phyloP scores from a whole-genome alignment of 2,888 invertebrate species.

The Perizoma affinitatum region DNA sequence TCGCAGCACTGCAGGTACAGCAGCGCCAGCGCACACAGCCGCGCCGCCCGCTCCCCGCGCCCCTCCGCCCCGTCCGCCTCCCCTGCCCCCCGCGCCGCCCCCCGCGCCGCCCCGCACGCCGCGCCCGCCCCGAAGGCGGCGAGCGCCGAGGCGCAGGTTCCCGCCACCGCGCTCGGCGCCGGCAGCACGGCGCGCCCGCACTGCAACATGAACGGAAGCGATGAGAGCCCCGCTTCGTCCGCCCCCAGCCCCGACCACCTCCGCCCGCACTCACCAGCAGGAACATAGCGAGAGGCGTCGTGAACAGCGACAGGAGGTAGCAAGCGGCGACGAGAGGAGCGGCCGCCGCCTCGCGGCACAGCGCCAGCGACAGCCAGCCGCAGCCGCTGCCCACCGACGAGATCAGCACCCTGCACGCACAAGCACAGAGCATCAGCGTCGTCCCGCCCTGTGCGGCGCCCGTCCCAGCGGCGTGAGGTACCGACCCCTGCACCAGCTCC shows the following conservation, averaged over 20 bases:
- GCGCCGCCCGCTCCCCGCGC: conserved; percentile 30
- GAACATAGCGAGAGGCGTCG: conserved; percentile 55
- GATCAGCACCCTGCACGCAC: conserved; percentile 52
- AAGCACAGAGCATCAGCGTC: not conserved
- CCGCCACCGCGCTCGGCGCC: conserved; percentile 44
- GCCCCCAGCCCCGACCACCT: not conserved
- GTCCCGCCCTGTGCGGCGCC: no score
- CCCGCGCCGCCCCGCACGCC: conserved; percentile 39
- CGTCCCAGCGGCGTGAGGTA: not conserved
- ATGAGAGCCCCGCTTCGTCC: not conserved
- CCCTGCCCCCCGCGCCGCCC: conserved; percentile 46
- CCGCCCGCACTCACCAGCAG: conserved; percentile 50
- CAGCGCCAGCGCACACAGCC: conserved; percentile 54
- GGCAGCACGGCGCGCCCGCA: conserved; percentile 59
- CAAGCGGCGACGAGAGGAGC: conserved; percentile 46
- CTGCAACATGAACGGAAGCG: conserved; percentile 41
- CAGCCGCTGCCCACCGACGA: conserved; percentile 63
- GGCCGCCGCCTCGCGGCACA: conserved; percentile 43
- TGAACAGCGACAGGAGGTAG: conserved; percentile 50
- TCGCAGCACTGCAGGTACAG: conserved; percentile 66
- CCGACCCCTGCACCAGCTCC: conserved; percentile 34
- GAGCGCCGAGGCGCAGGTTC: conserved; percentile 43
- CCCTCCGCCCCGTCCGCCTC: conserved; percentile 18
- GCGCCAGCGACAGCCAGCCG: conserved; percentile 65
- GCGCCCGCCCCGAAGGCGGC: conserved; percentile 61